A percentile compares a stretch with the other conserved stretches of the same genome.
phyloP scores from a whole-genome alignment of 64 coral and sea anemone genomes.

The Astreopora myriophthalma region DNA sequence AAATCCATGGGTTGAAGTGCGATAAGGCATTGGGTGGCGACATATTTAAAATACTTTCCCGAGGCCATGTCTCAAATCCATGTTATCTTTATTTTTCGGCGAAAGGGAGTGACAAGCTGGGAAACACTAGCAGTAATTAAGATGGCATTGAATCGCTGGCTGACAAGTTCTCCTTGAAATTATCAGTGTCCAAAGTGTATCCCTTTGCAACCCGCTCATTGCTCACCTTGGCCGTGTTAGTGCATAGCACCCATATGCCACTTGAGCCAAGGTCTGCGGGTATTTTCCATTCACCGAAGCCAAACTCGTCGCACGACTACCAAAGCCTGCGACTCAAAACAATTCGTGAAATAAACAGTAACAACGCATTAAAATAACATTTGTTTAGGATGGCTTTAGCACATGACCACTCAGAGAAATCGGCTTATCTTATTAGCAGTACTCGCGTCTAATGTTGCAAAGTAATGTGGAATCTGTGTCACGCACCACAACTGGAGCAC shows the following conservation, averaged over 20 bases:
- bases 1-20: not conserved
- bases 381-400: not conserved
- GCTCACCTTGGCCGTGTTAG: no score
- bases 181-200: not conserved
- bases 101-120: slow-evolving; percentile 13
- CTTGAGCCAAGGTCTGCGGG: not conserved
- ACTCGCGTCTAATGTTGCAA: slow-evolving; percentile 14
- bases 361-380: slow-evolving; percentile 20
- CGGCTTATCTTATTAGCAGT: slow-evolving; percentile 50
- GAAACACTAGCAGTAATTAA: not conserved
- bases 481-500: not conserved
- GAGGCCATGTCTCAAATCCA: not conserved
- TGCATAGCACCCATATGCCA: not conserved
- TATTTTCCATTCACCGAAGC: not conserved
- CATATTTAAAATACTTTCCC: slow-evolving; percentile 44
- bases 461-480: not conserved
- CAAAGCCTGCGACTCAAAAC: not conserved
- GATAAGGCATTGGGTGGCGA: slow-evolving; percentile 38
- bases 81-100: slow-evolving; percentile 8
- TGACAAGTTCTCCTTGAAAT: not conserved
- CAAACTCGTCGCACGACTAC: not conserved
- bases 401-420: slow-evolving; percentile 24
- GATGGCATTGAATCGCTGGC: not conserved
- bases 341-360: not conserved
- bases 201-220: not conserved